Evolutionary conservation across 2,113 vertebrate genomes (phyloP).

Genomic region (Cairina moschata): DNA sequence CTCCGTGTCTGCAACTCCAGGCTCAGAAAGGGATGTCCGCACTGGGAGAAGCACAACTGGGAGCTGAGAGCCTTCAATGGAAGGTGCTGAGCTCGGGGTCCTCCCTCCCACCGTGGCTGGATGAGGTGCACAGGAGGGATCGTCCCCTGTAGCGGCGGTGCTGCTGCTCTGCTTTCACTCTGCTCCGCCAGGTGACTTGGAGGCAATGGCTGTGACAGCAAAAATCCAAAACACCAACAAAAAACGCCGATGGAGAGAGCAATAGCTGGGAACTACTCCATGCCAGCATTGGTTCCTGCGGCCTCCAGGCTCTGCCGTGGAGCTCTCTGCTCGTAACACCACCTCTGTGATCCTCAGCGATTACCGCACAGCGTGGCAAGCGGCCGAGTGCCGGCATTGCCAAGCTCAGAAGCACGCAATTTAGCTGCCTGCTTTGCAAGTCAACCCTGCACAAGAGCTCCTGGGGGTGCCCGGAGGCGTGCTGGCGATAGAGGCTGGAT

Average conservation of each 20-base stretch:
- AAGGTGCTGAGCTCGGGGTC: neutral
- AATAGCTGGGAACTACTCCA: neutral
- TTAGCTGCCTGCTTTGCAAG: slow-evolving; percentile 3
- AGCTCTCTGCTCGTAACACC: neutral
- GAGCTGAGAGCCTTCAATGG: neutral
- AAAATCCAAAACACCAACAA: neutral
- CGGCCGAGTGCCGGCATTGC: neutral
- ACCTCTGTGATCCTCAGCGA: neutral
- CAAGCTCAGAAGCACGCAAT: neutral
- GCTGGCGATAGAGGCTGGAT: neutral
- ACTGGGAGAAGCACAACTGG: fast-evolving
- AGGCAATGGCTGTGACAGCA: neutral
- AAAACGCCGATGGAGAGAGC: neutral
- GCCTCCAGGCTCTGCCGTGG: neutral
- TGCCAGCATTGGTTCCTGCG: neutral
- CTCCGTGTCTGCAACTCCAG: neutral
- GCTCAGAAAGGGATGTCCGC: neutral
- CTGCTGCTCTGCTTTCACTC: neutral
- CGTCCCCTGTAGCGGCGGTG: fast-evolving
- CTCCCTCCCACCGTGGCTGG: neutral
- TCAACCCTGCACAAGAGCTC: neutral
- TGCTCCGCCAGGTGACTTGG: neutral
- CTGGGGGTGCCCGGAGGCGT: neutral
- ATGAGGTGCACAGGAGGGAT: neutral
- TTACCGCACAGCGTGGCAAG: neutral